Percentiles rank a stretch among this genome's conserved stretches.
phyloP scores from a whole-genome alignment of 1,140 invertebrate genomes.

The Drosophila eugracilis region DNA sequence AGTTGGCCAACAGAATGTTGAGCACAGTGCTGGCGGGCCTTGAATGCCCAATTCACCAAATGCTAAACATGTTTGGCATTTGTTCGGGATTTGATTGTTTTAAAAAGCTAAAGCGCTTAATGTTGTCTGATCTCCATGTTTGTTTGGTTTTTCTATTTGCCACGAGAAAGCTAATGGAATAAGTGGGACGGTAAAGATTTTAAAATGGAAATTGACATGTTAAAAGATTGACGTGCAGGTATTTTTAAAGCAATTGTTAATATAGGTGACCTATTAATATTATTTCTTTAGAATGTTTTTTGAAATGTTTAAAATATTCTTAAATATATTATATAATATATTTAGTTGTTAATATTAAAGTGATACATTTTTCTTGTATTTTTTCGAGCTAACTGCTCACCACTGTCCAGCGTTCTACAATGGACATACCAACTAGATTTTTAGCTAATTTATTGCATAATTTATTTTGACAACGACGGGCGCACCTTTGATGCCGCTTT shows the following conservation, averaged over 20 bases:
- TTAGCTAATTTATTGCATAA: constrained; percentile 75
- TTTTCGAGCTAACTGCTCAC: constrained; percentile 22
- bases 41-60: constrained; percentile 37
- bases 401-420: constrained; percentile 46
- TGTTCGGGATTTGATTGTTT: constrained; percentile 50
- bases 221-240: neutral
- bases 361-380: neutral
- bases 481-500: constrained; percentile 70
- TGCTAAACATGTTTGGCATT: constrained; percentile 42
- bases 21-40: constrained; percentile 42
- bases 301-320: neutral
- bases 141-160: neutral
- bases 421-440: constrained; percentile 21
- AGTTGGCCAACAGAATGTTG: constrained; percentile 48
- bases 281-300: neutral
- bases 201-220: neutral
- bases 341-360: neutral
- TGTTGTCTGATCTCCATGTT: constrained; percentile 23
- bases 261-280: too few relatives aligned
- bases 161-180: constrained; percentile 11
- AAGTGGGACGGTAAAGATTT: constrained; percentile 11
- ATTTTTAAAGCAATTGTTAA: too few relatives aligned
- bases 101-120: constrained; percentile 35
- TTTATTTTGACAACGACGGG: constrained; percentile 71
- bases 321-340: too few relatives aligned